Evolutionary conservation across 2,113 vertebrate genomes (phyloP), one percentile per base, ranked within the genome.

Genomic region (Takifugu bimaculatus): DNA sequence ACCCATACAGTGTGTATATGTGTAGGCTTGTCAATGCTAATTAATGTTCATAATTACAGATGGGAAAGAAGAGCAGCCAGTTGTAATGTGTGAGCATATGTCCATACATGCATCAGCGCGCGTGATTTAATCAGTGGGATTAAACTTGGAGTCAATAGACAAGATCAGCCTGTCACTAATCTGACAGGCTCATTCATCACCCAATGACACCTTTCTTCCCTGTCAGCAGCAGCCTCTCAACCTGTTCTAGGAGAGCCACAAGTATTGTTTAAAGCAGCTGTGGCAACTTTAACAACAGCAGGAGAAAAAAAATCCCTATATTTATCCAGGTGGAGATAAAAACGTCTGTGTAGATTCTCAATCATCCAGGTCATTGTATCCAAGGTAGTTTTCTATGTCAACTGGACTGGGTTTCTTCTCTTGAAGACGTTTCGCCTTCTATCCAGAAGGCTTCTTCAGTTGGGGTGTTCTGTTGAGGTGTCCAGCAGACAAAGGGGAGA

Each of bases 131-230:
- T 89, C 80, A 83, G 75, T 71, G 69, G 86, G 79, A 88, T 83
- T 87, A 86, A 84, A 87, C 69, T 71, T 68, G 45, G 72, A 84
- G 82, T 84, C 82, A 77, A 82, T 63, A 82, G 86, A 87, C 83
- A 84, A 81, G 81, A 89, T 89, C 82, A 88, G 80, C 86, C 75
- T 79, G 78, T 85, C 72, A 64, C 72, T 80, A 83, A 85, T 83
- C 72, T 87, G 88, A 91, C 88, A 87, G 82, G 60, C 82, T 77
- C 87, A 88, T 91, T 86, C 79, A 90, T 91, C 88, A 89, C 43
- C 59, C 72, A 54, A 5, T 72, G 81, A 70, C 78, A 75, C 74
- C 74, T 75, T 50, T 57, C 57, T 81, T 72, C 48, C 75, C 20
- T 50, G 70, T 77, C 75, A 72, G 64, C 44, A 43, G 58, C 65